A percentile compares a stretch with the other conserved stretches of the same genome.
These are phyloP conservation scores for Alouatta palliata DNA, from an alignment of 2,113 vertebrate species.

Conservation along the genomic window DNA sequence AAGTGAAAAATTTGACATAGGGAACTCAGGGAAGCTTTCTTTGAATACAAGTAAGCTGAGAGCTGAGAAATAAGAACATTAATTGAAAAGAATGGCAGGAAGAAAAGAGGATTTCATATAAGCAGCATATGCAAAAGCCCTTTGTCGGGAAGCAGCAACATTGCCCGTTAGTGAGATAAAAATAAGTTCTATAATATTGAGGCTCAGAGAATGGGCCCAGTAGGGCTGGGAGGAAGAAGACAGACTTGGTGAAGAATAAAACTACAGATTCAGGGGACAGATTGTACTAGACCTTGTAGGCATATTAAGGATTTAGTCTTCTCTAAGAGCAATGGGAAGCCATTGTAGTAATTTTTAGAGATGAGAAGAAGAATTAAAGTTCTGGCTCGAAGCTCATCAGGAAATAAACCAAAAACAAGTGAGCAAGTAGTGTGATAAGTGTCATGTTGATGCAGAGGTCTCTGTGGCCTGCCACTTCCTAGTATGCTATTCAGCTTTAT, in stretches of 20 bases:
- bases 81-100: neutral
- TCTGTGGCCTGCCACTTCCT: neutral
- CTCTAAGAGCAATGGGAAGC: neutral
- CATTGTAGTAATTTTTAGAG: neutral
- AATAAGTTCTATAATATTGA: neutral
- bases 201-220: neutral
- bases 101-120: neutral
- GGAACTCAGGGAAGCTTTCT: neutral
- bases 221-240: neutral
- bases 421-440: neutral
- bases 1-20: neutral
- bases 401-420: neutral
- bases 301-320: neutral
- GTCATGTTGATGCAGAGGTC: neutral
- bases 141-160: neutral
- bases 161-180: neutral
- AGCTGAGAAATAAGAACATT: neutral
- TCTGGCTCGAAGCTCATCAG: neutral
- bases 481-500: too few relatives aligned
- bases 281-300: neutral
- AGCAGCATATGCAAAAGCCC: neutral
- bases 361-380: neutral
- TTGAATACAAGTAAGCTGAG: neutral
- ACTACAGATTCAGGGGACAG: neutral
- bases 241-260: neutral